Conservation (phyloP, 2,888 invertebrate genomes). For the Loripinus fragilis region DNA sequence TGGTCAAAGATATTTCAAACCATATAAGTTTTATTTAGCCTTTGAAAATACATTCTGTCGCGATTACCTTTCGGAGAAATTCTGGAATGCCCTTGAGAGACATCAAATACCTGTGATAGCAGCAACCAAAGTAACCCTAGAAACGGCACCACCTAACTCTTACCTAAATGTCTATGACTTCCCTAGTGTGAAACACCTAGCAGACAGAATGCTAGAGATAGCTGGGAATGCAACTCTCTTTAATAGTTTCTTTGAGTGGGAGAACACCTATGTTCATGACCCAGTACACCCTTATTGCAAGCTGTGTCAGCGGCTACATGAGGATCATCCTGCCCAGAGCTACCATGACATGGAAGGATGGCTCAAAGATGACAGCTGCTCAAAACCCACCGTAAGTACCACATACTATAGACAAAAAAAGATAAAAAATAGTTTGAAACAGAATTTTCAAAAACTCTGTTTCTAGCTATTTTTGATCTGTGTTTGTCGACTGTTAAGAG, state of each 20-base stretch:
- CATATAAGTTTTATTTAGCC: slow-evolving; percentile 70
- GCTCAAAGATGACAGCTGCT: slow-evolving; percentile 61
- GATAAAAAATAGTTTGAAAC: too few relatives aligned
- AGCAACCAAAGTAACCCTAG: slow-evolving; percentile 57
- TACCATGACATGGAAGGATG: slow-evolving; percentile 61
- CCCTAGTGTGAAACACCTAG: slow-evolving; percentile 54
- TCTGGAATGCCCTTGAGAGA: slow-evolving; percentile 63
- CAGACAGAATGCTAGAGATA: slow-evolving; percentile 61
- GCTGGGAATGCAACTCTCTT: slow-evolving; percentile 61
- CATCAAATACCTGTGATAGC: slow-evolving; percentile 70
- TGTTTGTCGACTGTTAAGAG: too few relatives aligned
- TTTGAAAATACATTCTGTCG: slow-evolving; percentile 72
- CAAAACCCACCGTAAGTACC: slow-evolving; percentile 46
- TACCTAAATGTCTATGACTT: slow-evolving; percentile 65
- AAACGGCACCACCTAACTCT: slow-evolving; percentile 48
- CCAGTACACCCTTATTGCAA: slow-evolving; percentile 60
- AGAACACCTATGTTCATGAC: slow-evolving; percentile 56
- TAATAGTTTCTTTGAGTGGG: slow-evolving; percentile 70
- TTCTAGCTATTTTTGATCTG: too few relatives aligned
- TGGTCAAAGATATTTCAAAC: slow-evolving; percentile 48
- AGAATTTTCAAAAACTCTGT: too few relatives aligned
- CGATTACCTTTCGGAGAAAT: slow-evolving; percentile 74
- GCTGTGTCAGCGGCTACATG: slow-evolving; percentile 68
- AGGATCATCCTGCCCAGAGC: slow-evolving; percentile 56
- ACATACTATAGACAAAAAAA: too few relatives aligned